phyloP scores from a whole-genome alignment of 1,140 invertebrate species.

The Sarcophaga bullata region DNA sequence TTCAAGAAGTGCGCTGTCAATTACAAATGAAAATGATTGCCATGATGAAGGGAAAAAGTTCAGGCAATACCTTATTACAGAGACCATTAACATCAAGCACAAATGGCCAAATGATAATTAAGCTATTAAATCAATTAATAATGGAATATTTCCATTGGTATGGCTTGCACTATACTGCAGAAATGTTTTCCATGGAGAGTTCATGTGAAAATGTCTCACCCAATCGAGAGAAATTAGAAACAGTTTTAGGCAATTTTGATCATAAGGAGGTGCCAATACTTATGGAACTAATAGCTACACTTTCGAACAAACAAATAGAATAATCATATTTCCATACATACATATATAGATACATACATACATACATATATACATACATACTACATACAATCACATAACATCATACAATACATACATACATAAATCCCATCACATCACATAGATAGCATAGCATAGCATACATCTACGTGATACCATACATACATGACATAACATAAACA shows the following conservation, averaged over 20 bases:
- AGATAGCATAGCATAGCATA: too few relatives aligned
- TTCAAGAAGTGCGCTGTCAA: slow-evolving; percentile 43
- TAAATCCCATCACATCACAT: too few relatives aligned
- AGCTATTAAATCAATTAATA: slow-evolving; percentile 43
- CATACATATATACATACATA: too few relatives aligned
- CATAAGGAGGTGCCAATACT: slow-evolving; percentile 42
- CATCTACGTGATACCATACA: too few relatives aligned
- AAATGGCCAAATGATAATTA: slow-evolving; percentile 4
- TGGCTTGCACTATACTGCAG: slow-evolving; percentile 45
- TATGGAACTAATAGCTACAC: slow-evolving; percentile 32
- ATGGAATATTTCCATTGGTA: slow-evolving; percentile 48
- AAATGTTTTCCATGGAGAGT: slow-evolving; percentile 46
- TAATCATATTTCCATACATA: too few relatives aligned
- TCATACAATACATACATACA: too few relatives aligned
- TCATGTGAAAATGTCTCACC: slow-evolving; percentile 36
- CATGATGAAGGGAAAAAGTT: slow-evolving; percentile 43
- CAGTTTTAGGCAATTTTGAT: slow-evolving; percentile 26
- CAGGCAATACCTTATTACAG: not conserved
- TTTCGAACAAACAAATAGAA: slow-evolving; percentile 21
- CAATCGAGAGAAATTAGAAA: slow-evolving; percentile 30
- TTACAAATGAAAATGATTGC: slow-evolving; percentile 44
- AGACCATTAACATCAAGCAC: not conserved
- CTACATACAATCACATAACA: too few relatives aligned
- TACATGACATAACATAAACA: too few relatives aligned
- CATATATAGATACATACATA: too few relatives aligned